Conservation (phyloP, 2,113 vertebrate genomes). For the Calyptomena viridis region DNA sequence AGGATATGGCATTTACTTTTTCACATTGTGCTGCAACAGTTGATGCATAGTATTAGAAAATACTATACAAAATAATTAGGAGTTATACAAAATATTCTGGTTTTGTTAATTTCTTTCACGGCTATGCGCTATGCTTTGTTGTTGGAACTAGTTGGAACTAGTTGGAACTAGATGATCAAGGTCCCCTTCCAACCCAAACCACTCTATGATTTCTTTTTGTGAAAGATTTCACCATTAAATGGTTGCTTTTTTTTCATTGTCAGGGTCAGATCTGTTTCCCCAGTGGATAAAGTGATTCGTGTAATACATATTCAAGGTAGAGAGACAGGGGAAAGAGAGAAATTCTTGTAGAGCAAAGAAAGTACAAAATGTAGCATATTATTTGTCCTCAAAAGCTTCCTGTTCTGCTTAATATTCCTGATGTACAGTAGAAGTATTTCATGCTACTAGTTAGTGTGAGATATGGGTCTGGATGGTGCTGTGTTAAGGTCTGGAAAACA, state of each 20-base stretch:
- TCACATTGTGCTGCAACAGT: background rate
- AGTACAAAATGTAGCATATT: background rate
- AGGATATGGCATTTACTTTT: background rate
- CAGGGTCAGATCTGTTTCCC: background rate
- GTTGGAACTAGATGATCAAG: background rate
- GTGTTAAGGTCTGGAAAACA: background rate
- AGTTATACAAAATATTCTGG: background rate
- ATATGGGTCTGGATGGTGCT: background rate
- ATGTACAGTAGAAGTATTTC: background rate
- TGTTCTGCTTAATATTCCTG: background rate
- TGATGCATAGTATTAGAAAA: background rate
- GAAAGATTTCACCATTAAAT: background rate
- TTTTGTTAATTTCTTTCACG: background rate
- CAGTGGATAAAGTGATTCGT: background rate
- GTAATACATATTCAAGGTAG: background rate
- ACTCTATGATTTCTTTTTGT: background rate
- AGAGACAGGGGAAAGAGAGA: background rate
- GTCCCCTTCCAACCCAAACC: background rate
- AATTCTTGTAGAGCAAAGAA: background rate
- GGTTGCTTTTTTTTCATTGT: background rate
- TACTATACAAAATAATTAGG: background rate
- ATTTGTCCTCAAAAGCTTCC: background rate
- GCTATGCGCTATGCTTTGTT: rapidly evolving
- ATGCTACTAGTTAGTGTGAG: background rate
- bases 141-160: background rate